A percentile compares a stretch with the other conserved stretches of the same genome.
Evolutionary conservation across 1,140 invertebrate genomes (phyloP).

Genomic region (Arctopsyche grandis): DNA sequence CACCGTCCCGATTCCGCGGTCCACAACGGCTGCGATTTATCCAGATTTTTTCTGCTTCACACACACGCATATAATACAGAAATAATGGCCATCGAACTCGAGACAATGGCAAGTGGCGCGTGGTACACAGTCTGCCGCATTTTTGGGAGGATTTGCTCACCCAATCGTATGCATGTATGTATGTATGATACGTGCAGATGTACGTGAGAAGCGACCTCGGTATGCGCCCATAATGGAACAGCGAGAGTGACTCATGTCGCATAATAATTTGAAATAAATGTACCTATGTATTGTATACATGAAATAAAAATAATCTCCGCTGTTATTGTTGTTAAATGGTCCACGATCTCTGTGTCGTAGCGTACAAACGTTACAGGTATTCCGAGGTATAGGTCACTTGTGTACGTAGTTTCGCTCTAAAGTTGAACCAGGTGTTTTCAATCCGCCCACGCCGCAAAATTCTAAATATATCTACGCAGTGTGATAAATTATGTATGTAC

Average conservation of each 20-base stretch:
- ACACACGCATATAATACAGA: not conserved
- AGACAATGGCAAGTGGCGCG: conserved; percentile 19
- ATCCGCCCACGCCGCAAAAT: not conserved
- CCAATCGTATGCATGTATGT: no score
- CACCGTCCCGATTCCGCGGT: conserved; percentile 23
- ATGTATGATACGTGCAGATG: no score
- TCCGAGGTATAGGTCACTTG: conserved; percentile 39
- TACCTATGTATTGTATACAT: no score
- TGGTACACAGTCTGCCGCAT: not conserved
- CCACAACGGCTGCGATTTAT: not conserved
- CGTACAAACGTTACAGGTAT: conserved; percentile 40
- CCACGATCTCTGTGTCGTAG: conserved; percentile 15
- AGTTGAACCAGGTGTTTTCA: conserved; percentile 32
- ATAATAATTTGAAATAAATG: no score
- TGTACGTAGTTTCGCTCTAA: conserved; percentile 27
- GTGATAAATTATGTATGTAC: no score
- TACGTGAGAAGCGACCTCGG: no score
- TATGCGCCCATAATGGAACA: no score
- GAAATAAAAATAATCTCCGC: no score
- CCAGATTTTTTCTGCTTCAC: not conserved
- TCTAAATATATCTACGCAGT: not conserved
- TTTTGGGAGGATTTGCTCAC: no score
- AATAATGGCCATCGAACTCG: not conserved
- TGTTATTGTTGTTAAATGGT: not conserved
- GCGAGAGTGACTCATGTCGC: no score